Conservation (phyloP, 2,113 vertebrate genomes). For the Morone chrysops region DNA sequence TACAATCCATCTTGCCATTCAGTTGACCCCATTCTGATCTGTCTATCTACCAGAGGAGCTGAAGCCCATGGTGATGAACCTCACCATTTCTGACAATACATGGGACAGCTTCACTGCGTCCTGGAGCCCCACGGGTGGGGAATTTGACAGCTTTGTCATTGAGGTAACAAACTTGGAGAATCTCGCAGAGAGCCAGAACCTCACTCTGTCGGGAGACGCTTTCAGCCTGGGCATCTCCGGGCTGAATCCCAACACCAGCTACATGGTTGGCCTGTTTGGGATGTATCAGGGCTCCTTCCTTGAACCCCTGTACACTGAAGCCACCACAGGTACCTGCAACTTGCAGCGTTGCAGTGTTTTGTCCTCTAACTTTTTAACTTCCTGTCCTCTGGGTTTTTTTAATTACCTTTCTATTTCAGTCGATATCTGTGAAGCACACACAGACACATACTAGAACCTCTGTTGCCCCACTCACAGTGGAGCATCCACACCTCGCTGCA, state of each 20-base stretch:
- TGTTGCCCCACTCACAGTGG: constrained; percentile 36
- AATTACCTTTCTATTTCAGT: constrained; percentile 31
- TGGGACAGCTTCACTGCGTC: constrained; percentile 92
- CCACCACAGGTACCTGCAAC: constrained; percentile 85
- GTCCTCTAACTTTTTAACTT: constrained; percentile 4
- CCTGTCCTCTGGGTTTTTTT: constrained; percentile 15
- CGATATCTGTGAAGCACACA: constrained; percentile 9
- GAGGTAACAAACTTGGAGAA: constrained; percentile 89
- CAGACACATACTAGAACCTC: constrained; percentile 3
- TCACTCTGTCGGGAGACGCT: constrained; percentile 87
- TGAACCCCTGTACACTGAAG: constrained; percentile 84
- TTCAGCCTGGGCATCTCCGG: constrained; percentile 84
- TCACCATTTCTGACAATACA: constrained; percentile 86
- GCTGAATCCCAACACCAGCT: constrained; percentile 88
- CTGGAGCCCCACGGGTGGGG: constrained; percentile 87
- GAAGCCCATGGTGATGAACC: constrained; percentile 83
- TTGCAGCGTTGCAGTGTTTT: constrained; percentile 41
- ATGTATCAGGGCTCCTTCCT: constrained; percentile 86
- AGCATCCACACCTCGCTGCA: constrained; percentile 55
- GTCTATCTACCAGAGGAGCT: constrained; percentile 86
- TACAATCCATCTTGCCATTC: constrained; percentile 29
- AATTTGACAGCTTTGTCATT: constrained; percentile 91
- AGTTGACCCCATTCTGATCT: constrained; percentile 77
- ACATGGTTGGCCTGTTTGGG: constrained; percentile 88
- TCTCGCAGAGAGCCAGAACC: constrained; percentile 74